Evolutionary conservation across 2,888 invertebrate species (phyloP).

Genomic region (Apoda limacodes): DNA sequence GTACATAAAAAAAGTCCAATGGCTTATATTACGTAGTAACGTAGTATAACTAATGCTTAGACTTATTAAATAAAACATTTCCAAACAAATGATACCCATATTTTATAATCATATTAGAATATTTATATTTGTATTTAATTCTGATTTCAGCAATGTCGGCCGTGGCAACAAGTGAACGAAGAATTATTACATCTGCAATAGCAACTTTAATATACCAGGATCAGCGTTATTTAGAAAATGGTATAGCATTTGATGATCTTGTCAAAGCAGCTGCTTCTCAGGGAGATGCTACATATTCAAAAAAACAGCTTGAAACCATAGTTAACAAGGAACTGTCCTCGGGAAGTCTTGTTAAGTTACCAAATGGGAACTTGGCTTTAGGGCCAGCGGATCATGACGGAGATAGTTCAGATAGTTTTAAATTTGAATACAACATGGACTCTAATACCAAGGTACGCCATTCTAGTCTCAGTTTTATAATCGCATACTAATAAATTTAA

Average conservation of each 20-base stretch:
- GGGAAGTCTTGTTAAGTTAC: constrained; percentile 75
- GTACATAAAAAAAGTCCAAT: too few relatives aligned
- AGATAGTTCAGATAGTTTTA: constrained; percentile 63
- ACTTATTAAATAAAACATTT: too few relatives aligned
- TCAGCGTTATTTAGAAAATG: constrained; percentile 77
- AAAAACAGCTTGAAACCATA: constrained; percentile 73
- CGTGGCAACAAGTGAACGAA: constrained; percentile 53
- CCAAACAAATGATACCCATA: too few relatives aligned
- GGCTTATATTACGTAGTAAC: too few relatives aligned
- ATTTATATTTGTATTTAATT: constrained; percentile 3
- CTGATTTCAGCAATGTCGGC: constrained; percentile 53
- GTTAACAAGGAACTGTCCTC: constrained; percentile 77
- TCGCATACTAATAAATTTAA: too few relatives aligned
- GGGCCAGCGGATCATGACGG: constrained; percentile 72
- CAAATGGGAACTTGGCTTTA: constrained; percentile 76
- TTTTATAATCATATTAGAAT: not conserved
- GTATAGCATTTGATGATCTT: constrained; percentile 77
- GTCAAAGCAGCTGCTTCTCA: constrained; percentile 73
- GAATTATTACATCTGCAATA: constrained; percentile 75
- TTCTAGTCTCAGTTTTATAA: too few relatives aligned
- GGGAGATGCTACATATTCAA: constrained; percentile 74
- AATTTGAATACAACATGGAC: constrained; percentile 54
- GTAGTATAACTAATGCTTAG: too few relatives aligned
- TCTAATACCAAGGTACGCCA: constrained; percentile 59
- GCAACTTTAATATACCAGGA: constrained; percentile 78